Conservation (phyloP, 2,113 vertebrate genomes). For the Otis tarda region DNA sequence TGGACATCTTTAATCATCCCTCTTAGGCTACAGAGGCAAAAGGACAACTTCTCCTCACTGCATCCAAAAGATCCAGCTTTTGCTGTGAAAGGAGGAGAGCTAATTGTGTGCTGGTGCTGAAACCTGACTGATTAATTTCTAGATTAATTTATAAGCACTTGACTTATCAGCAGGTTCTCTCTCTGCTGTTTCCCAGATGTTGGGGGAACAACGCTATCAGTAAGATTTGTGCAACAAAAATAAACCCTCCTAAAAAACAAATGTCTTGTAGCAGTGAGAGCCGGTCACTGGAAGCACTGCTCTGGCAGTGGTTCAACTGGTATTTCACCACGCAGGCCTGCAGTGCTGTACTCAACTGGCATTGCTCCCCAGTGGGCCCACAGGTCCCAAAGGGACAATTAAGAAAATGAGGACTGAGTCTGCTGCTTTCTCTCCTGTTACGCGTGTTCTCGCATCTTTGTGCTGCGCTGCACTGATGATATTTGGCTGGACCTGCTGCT, state of each 20-base stretch:
- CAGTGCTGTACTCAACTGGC: background rate
- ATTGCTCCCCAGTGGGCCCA: background rate
- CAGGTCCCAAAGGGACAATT: background rate
- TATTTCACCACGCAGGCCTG: background rate
- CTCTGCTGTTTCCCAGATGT: background rate
- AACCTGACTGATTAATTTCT: conserved; percentile 22
- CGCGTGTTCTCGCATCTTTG: rapidly evolving
- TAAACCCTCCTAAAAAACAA: background rate
- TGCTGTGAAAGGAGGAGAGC: too few relatives aligned
- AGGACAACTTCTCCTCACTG: background rate
- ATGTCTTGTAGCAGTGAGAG: rapidly evolving
- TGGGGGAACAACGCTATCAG: background rate
- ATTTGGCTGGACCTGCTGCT: background rate
- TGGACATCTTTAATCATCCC: background rate
- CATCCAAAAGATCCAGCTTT: background rate
- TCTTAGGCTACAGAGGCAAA: background rate
- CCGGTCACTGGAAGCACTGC: background rate
- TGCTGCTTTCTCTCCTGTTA: background rate
- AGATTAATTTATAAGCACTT: conserved; percentile 44
- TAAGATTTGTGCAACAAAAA: background rate
- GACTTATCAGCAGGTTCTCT: conserved; percentile 37
- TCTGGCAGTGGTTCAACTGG: background rate
- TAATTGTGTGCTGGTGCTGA: conserved; percentile 6
- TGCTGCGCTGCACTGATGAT: background rate
- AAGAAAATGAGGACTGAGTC: background rate